Evolutionary conservation across 2,113 vertebrate species (phyloP).

Genomic region (Butastur rufipennis): DNA sequence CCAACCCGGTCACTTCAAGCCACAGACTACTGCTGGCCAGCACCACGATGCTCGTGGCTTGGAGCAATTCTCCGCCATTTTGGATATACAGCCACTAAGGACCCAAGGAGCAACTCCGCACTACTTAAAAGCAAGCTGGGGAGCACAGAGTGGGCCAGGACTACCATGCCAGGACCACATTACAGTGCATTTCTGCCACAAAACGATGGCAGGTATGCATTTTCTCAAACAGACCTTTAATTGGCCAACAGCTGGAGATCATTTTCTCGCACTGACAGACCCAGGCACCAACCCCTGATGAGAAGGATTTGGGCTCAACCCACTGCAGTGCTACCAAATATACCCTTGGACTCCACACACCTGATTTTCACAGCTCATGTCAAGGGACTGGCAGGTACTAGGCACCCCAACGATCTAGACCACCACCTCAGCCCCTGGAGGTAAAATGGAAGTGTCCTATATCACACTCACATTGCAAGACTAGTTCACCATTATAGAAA

Average conservation of each 20-base stretch:
- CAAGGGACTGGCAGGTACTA: not conserved
- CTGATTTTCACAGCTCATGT: not conserved
- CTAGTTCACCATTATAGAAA: not conserved
- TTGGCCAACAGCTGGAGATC: not conserved
- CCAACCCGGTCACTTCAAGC: accelerated
- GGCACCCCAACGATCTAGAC: not conserved
- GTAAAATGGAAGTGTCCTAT: not conserved
- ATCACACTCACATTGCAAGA: not conserved
- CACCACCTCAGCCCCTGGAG: not conserved
- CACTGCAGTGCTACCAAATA: not conserved
- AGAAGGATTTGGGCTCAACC: not conserved
- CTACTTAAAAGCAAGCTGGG: no score
- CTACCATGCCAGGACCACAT: no score
- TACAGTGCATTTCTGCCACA: not conserved
- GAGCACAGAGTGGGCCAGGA: accelerated
- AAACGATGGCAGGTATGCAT: not conserved
- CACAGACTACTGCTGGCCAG: not conserved
- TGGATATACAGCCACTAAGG: not conserved
- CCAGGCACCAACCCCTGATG: not conserved
- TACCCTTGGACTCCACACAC: not conserved
- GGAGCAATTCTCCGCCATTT: not conserved
- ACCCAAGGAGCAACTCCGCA: accelerated
- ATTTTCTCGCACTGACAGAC: not conserved
- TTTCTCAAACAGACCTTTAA: not conserved
- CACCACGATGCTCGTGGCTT: accelerated